Evolutionary conservation across 1,140 invertebrate genomes (phyloP), one percentile per base, ranked within the genome.

Genomic region (Lucilia cuprina): DNA sequence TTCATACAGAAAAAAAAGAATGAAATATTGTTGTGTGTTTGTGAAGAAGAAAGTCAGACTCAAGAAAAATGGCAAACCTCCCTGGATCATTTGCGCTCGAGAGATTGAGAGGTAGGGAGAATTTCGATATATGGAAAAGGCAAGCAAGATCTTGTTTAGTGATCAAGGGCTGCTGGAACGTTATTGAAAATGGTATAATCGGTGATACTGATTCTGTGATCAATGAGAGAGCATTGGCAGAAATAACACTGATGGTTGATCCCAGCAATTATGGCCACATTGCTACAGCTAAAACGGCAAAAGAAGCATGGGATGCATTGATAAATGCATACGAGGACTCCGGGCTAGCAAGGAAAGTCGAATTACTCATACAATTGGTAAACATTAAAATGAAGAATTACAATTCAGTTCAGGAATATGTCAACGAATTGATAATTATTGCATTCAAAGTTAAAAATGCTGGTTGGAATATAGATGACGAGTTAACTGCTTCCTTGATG

Each of bases 251-350:
- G 21, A 84, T 84, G 47, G 50, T 84, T 14, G 74, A 83, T 25
- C 83, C 74, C 10, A 83, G 47, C 35, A 83, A 83, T 55, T 83
- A 17, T 17, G 70, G 19, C 5, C 65, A 74, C 35, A 83, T 83
- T 49, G 83, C 65, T 2, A 74, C 83, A 2, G 34, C 60, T 41
- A 50, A 7, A 35, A 86, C 86, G 9, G 86, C 88, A 49, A 87
- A 88, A 85, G 74, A 86, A 50, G 87, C 87, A 75, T 89, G 88
- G 87, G 82, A 82, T 60, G 84, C 84, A 65, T 75, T 88, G 14
- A 83, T 84, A 35, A 85, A 84, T 82, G 84, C 86, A 34, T 87
- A 86, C 84, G 85, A 87, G 83, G 87, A 88, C 34, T 85, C 83
- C 35, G 88, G 88, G 17, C 35, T 87, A 47, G 85, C 74, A 10